Base-by-base conservation (phyloP, 2,888 invertebrate genomes). In the Crioceris asparagi region DNA sequence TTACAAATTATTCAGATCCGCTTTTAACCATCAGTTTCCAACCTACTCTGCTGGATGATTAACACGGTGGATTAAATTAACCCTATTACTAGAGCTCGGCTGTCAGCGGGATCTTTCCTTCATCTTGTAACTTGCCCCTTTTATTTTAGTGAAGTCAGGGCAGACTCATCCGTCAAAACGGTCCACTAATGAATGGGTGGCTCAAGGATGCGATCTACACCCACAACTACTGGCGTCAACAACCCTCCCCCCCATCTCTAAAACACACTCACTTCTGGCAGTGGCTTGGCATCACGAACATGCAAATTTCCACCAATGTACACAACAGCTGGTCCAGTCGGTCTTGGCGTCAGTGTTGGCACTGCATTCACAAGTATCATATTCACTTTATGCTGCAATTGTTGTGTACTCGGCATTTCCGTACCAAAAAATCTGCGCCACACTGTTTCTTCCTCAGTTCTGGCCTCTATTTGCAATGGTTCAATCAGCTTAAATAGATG, bases 301-400 rank as follows among this genome's bases (percentile, higher is more conserved):
- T 53, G 48, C 12, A 53, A 47, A 4, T 57, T 59, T 16, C 54
- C 54, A 15, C 54, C 54, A 21, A 51, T 47, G 10, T 60, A 47
- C 2, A 57, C 55, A n/a, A 52, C 44, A 1, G 59, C 56, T 5
- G 50, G 47, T 10, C 52, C 26, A 2, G 60, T 54, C 35, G 58
- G 49, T 4, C 52, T 29, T 10, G 38, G 44, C 35, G 50, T 46
- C 33, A 56, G 53, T 23, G 55, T 38, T 1, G 57, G 55, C 52
- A 60, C 52, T 0, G 43, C 41, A 45, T 59, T 60, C 3, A 54
- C 38, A 35, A 61, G 57, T 27, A 59, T 11, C 51, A 60, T 42
- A 36, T 55, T 57, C 17, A 58, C 51, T 32, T 53, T 53, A 29
- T 53, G 50, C 19, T 49, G 50, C 6, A 61, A 35, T 1, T 56